Evolutionary conservation across 2,113 vertebrate genomes (phyloP).

Genomic region (Silurus glanis): DNA sequence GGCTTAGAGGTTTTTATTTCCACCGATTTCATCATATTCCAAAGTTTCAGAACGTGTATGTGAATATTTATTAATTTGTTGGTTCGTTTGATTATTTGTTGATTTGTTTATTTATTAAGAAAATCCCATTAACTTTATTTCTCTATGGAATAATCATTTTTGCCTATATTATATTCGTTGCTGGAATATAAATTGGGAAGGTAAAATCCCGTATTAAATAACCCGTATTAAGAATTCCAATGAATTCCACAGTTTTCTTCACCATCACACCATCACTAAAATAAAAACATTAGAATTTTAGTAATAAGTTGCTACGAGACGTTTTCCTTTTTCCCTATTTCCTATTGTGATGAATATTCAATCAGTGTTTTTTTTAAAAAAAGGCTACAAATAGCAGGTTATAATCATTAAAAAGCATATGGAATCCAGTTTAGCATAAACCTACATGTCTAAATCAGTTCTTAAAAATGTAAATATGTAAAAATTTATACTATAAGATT

Average conservation of each 20-base stretch:
- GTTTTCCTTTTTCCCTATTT: not conserved
- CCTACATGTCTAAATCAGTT: not conserved
- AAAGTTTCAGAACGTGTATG: too few relatives aligned
- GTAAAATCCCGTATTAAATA: not conserved
- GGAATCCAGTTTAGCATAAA: not conserved
- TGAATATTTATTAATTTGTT: slow-evolving; percentile 1
- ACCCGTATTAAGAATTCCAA: not conserved
- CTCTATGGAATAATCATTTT: not conserved
- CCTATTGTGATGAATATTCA: too few relatives aligned
- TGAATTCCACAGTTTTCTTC: not conserved
- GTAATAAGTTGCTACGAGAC: too few relatives aligned
- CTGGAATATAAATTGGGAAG: not conserved
- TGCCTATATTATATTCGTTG: not conserved
- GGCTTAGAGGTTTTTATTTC: slow-evolving; percentile 5
- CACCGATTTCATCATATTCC: too few relatives aligned
- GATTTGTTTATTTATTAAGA: not conserved
- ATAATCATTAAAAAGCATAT: not conserved
- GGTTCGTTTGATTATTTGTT: not conserved
- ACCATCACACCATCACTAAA: not conserved
- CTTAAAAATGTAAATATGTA: too few relatives aligned
- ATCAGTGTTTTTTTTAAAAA: not conserved
- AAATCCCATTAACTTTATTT: not conserved
- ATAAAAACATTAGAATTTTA: not conserved
- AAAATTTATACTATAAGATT: too few relatives aligned
- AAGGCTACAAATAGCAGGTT: not conserved